These are phyloP conservation scores for Patella pellucida DNA, from an alignment of 2,888 invertebrate genomes.

Conservation along the genomic window DNA sequence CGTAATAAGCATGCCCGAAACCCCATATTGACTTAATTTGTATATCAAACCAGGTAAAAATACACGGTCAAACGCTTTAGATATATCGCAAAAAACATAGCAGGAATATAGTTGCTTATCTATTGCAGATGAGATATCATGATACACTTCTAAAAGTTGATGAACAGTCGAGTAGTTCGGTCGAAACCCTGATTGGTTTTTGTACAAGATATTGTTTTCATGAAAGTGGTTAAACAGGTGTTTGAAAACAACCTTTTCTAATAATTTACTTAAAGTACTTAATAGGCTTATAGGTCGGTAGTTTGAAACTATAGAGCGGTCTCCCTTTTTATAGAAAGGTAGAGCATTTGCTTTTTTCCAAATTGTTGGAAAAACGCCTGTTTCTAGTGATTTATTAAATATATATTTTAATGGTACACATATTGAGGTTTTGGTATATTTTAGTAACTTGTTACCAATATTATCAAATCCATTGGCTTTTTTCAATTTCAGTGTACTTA, in stretches of 20 bases:
- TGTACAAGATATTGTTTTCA: neutral
- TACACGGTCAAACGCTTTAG: constrained; percentile 31
- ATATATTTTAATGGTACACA: neutral
- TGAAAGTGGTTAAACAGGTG: constrained; percentile 16
- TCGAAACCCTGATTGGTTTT: constrained; percentile 14
- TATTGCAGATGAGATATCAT: constrained; percentile 16
- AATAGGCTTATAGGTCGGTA: neutral
- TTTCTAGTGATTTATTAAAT: neutral
- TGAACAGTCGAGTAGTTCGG: constrained; percentile 18
- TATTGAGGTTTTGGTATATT: neutral
- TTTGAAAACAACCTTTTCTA: neutral
- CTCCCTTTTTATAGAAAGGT: neutral
- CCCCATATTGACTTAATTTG: constrained; percentile 21
- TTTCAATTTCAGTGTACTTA: neutral
- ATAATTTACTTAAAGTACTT: neutral
- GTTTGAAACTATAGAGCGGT: no score
- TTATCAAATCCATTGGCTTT: neutral
- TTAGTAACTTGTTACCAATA: neutral
- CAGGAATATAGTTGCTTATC: constrained; percentile 18
- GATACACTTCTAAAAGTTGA: constrained; percentile 26
- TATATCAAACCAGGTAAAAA: constrained; percentile 25
- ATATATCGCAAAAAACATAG: constrained; percentile 23
- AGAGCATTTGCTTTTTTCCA: neutral
- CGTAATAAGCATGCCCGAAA: neutral
- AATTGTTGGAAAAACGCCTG: neutral